phyloP scores from a whole-genome alignment of 2,797 vertebrate genomes.

The Sebastiscus albofasciatus region DNA sequence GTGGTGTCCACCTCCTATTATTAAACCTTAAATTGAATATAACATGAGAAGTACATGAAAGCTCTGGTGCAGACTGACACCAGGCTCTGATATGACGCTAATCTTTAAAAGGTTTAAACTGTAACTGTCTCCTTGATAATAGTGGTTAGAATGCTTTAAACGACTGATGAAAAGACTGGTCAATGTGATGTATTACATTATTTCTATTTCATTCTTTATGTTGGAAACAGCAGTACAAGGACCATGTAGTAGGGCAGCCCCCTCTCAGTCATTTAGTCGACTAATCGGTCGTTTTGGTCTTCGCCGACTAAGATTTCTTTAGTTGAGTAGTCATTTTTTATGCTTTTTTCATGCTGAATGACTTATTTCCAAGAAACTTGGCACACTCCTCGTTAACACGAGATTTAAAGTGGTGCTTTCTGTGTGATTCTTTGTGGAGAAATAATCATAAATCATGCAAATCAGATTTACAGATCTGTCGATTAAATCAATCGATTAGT shows the following conservation, averaged over 20 bases:
- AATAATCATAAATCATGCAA: no score
- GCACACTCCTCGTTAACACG: no score
- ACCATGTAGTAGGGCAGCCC: background rate
- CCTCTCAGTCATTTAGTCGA: no score
- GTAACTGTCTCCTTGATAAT: no score
- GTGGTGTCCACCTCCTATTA: background rate
- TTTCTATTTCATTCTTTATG: background rate
- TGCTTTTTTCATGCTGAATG: no score
- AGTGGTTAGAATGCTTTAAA: background rate
- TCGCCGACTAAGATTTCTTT: no score
- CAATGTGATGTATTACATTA: background rate
- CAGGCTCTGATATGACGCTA: background rate
- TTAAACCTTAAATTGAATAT: background rate
- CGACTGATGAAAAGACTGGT: background rate
- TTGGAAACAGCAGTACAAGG: background rate
- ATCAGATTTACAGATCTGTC: no score
- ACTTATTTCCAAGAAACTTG: fast-evolving
- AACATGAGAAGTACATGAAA: background rate
- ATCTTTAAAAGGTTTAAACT: background rate
- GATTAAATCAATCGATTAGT: no score
- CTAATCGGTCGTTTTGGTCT: fast-evolving
- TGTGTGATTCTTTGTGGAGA: no score
- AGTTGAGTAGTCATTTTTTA: no score
- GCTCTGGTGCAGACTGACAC: background rate
- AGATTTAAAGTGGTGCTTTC: no score